These are phyloP conservation scores for Bursaphelenchus okinawaensis DNA, from an alignment of 2,888 invertebrate genomes.

Conservation along the genomic window DNA sequence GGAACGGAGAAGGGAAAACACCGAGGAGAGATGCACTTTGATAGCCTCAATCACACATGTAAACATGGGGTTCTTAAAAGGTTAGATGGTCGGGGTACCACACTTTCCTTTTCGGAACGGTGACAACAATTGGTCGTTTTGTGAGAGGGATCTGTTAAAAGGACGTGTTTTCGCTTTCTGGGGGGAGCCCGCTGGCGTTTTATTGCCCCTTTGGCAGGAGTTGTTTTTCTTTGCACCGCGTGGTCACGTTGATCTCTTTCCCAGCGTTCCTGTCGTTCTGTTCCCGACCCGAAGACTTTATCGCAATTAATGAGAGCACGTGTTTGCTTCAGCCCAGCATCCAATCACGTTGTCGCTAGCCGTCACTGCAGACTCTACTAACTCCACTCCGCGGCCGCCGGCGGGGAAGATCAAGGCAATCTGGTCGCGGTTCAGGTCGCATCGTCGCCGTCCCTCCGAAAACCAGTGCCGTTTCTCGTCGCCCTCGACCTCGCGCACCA, in stretches of 20 bases:
- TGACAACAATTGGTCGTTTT: no score
- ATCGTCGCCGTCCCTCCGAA: background rate
- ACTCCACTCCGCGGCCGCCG: background rate
- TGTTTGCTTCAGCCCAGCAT: background rate
- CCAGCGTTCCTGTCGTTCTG: background rate
- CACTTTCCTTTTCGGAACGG: no score
- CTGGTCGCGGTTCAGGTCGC: background rate
- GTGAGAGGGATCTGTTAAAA: no score
- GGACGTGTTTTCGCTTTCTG: background rate
- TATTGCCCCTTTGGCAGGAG: background rate
- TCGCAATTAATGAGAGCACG: no score
- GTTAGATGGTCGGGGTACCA: no score
- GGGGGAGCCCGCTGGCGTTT: background rate
- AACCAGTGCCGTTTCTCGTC: background rate
- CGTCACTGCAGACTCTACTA: background rate
- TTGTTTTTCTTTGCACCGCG: background rate
- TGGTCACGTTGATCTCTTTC: background rate
- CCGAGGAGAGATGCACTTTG: background rate
- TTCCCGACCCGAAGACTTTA: no score
- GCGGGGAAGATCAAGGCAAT: background rate
- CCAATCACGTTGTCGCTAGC: background rate
- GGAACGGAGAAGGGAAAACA: conserved; percentile 1
- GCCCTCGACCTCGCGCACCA: background rate
- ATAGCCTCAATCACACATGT: background rate
- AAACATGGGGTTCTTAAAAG: no score